Conservation (phyloP, 2,113 vertebrate species). For the Aepyceros melampus region DNA sequence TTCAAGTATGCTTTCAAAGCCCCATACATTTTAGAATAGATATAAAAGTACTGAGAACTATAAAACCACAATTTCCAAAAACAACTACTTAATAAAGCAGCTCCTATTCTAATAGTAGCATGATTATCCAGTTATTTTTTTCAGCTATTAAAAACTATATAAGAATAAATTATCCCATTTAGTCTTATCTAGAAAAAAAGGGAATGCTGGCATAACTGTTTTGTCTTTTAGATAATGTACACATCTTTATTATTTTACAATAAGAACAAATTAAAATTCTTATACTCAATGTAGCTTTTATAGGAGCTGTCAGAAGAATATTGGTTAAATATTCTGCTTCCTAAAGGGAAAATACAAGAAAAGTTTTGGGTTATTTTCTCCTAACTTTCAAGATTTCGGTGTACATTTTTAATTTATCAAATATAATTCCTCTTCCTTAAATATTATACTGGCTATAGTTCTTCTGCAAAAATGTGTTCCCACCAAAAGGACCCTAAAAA, state of each 20-base stretch:
- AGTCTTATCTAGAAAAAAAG: neutral
- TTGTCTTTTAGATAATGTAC: neutral
- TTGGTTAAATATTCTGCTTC: constrained; percentile 5
- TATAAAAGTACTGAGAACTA: constrained; percentile 15
- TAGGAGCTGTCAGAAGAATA: neutral
- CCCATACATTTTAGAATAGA: neutral
- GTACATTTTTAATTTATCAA: neutral
- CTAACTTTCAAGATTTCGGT: constrained; percentile 23
- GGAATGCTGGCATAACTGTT: neutral
- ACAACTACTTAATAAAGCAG: neutral
- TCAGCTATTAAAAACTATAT: neutral
- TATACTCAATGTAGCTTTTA: neutral
- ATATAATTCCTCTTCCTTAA: constrained; percentile 5
- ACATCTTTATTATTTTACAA: neutral
- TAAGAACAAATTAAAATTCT: neutral
- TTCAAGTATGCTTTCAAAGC: neutral
- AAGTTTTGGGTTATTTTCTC: neutral
- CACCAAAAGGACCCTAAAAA: neutral
- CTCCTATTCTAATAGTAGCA: neutral
- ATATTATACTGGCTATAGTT: neutral
- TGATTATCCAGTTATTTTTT: neutral
- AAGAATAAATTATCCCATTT: constrained; percentile 22
- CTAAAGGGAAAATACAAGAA: neutral
- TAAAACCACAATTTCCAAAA: neutral
- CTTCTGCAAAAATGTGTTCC: neutral